These are phyloP conservation scores for Acronicta psi DNA, from an alignment of 2,888 invertebrate species.

Conservation along the genomic window DNA sequence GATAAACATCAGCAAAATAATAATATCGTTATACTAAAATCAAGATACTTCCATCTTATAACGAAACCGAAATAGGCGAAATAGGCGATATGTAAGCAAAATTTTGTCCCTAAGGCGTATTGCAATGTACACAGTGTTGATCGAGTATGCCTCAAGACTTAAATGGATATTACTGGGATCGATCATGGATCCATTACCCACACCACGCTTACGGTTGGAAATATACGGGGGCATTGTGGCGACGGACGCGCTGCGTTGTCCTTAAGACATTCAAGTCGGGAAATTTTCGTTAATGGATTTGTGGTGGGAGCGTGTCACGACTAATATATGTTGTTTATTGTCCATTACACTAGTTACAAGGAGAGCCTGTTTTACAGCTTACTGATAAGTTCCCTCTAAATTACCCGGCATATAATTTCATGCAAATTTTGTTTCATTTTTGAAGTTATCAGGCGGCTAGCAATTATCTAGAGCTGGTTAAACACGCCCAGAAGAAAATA, in stretches of 20 bases:
- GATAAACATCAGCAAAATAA: too few species aligned
- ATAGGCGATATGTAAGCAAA: slow-evolving; percentile 39
- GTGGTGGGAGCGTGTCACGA: slow-evolving; percentile 4
- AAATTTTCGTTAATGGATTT: slow-evolving; percentile 27
- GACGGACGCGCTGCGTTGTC: slow-evolving; percentile 16
- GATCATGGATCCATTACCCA: slow-evolving; percentile 78
- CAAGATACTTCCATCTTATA: too few species aligned
- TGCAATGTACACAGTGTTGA: slow-evolving; percentile 51
- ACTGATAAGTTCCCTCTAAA: too few species aligned
- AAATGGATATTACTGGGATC: slow-evolving; percentile 74
- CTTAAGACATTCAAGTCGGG: not conserved
- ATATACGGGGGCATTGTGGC: slow-evolving; percentile 48
- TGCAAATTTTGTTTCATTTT: too few species aligned
- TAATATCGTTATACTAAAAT: too few species aligned
- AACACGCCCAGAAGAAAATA: too few species aligned
- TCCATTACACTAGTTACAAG: too few species aligned
- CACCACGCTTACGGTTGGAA: slow-evolving; percentile 56
- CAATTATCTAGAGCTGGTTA: too few species aligned
- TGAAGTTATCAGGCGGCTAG: too few species aligned
- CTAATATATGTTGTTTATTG: not conserved
- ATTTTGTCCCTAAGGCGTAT: slow-evolving; percentile 36
- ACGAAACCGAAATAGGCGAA: too few species aligned
- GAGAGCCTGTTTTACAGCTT: too few species aligned
- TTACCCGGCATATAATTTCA: too few species aligned
- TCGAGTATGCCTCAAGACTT: slow-evolving; percentile 66